phyloP scores from a whole-genome alignment of 2,888 invertebrate genomes.

The Pseudococcus viburni region DNA sequence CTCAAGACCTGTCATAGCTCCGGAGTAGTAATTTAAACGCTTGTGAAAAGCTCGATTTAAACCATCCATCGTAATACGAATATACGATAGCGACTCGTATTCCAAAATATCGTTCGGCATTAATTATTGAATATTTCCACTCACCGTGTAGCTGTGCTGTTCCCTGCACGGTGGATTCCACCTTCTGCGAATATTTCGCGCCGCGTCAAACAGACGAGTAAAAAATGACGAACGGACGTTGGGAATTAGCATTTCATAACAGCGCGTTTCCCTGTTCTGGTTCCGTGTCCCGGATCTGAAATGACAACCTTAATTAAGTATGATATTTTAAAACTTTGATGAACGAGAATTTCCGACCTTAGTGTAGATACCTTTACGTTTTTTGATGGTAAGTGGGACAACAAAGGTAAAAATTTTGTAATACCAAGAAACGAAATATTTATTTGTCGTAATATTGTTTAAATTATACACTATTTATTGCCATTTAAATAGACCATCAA shows the following conservation, averaged over 20 bases:
- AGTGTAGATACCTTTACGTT: no score
- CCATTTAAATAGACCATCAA: no score
- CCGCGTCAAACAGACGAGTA: neutral
- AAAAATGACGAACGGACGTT: neutral
- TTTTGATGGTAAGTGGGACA: no score
- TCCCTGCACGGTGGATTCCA: neutral
- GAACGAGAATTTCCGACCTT: neutral
- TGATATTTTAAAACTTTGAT: neutral
- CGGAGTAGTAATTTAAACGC: constrained; percentile 25
- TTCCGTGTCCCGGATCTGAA: neutral
- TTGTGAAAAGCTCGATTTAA: constrained; percentile 23
- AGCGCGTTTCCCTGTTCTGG: neutral
- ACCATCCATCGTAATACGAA: constrained; percentile 15
- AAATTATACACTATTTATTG: no score
- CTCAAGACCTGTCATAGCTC: constrained; percentile 32
- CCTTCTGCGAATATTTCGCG: neutral
- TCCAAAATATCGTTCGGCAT: constrained; percentile 16
- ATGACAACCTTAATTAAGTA: neutral
- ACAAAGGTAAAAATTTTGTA: no score
- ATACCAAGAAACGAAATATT: no score
- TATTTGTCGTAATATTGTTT: no score
- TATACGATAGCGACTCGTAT: neutral
- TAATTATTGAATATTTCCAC: constrained; percentile 34
- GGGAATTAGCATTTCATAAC: neutral
- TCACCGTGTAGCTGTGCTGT: neutral